Conservation (phyloP, 2,888 invertebrate species). For the Pycnomerus fuliginosus region DNA sequence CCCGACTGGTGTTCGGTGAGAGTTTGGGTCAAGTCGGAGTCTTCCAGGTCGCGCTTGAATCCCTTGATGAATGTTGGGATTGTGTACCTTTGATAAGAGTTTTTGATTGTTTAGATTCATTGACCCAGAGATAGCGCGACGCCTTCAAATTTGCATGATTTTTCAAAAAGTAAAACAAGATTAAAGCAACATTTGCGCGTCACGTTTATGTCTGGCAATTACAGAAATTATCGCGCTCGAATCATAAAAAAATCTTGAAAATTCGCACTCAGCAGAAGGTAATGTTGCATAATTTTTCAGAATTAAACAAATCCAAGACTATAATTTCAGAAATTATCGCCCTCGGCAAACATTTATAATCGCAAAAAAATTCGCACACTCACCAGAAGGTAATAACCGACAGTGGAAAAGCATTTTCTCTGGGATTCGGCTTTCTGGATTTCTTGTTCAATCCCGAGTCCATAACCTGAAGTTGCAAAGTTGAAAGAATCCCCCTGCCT, state of each 20-base stretch:
- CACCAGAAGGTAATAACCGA: constrained; percentile 70
- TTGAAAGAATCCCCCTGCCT: constrained; percentile 22
- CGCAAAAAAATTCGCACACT: constrained; percentile 43
- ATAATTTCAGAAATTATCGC: too few species aligned
- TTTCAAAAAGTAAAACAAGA: background rate
- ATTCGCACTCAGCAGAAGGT: too few species aligned
- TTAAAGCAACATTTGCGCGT: too few species aligned
- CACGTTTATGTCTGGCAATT: too few species aligned
- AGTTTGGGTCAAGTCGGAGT: constrained; percentile 66
- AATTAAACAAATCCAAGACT: too few species aligned
- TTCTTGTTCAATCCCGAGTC: constrained; percentile 57
- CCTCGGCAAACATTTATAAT: background rate
- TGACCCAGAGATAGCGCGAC: too few species aligned
- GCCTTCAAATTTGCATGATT: background rate
- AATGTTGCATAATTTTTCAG: too few species aligned
- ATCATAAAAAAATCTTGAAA: too few species aligned
- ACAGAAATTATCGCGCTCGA: too few species aligned
- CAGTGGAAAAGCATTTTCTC: constrained; percentile 65
- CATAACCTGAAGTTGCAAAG: constrained; percentile 45
- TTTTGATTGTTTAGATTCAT: background rate
- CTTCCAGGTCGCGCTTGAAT: constrained; percentile 64
- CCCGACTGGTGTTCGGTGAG: constrained; percentile 69
- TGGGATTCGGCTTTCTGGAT: constrained; percentile 61
- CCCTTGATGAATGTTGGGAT: constrained; percentile 69
- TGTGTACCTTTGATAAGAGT: constrained; percentile 60